Evolutionary conservation across 2,113 vertebrate species (phyloP).

Genomic region (Galbula dea): DNA sequence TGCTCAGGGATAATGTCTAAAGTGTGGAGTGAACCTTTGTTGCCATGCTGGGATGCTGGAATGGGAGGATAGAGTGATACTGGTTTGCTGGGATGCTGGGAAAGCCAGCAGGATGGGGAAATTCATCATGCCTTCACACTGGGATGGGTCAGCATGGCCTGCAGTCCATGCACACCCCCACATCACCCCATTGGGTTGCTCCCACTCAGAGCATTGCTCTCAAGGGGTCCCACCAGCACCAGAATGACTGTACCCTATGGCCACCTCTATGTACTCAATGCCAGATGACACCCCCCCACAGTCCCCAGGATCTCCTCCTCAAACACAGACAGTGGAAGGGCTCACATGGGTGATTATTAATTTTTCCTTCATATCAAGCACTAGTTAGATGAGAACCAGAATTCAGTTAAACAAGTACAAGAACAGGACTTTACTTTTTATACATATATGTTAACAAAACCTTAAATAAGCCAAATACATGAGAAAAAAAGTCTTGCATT

Average conservation of each 20-base stretch:
- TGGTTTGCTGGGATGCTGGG: background rate
- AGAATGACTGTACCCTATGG: background rate
- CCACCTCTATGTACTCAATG: fast-evolving
- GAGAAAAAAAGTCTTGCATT: background rate
- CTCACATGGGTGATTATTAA: fast-evolving
- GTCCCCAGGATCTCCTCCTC: fast-evolving
- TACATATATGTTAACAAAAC: fast-evolving
- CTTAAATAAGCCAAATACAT: fast-evolving
- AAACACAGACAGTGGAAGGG: fast-evolving
- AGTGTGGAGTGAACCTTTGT: fast-evolving
- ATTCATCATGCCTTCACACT: fast-evolving
- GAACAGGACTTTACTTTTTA: background rate
- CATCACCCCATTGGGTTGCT: fast-evolving
- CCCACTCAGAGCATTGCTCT: fast-evolving
- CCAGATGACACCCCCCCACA: too few relatives aligned
- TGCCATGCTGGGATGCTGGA: background rate
- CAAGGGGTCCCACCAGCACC: background rate
- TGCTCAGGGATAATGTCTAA: fast-evolving
- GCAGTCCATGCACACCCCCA: fast-evolving
- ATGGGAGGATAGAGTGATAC: too few relatives aligned
- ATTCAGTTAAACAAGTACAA: fast-evolving
- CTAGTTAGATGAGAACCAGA: fast-evolving
- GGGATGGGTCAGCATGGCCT: fast-evolving
- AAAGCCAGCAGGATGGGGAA: background rate
- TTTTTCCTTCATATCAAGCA: background rate